These are phyloP conservation scores for Chrysolina americana DNA, from an alignment of 2,888 invertebrate genomes.

Conservation along the genomic window DNA sequence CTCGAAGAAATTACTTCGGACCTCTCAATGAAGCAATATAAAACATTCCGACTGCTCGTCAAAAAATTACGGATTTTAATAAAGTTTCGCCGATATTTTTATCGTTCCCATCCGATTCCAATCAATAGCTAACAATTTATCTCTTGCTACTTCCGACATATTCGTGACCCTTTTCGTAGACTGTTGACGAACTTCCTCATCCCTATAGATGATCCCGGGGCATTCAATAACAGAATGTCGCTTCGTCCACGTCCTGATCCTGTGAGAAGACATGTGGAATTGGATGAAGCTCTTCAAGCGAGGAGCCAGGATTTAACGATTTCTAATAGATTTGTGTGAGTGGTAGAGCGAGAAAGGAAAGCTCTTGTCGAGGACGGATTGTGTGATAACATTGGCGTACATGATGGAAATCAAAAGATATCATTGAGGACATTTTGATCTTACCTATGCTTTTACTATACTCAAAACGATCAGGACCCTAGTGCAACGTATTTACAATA, in stretches of 20 bases:
- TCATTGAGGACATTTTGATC: not conserved
- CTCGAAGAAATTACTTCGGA: constrained; percentile 7
- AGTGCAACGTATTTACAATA: no score
- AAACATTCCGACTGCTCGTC: constrained; percentile 14
- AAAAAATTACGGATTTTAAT: constrained; percentile 19
- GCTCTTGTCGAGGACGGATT: constrained; percentile 53
- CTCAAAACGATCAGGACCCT: no score
- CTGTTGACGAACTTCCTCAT: constrained; percentile 40
- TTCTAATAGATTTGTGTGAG: constrained; percentile 70
- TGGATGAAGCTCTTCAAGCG: constrained; percentile 65
- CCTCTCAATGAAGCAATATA: constrained; percentile 1
- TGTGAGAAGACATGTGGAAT: constrained; percentile 66
- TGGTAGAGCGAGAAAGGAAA: constrained; percentile 61
- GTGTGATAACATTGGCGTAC: constrained; percentile 21
- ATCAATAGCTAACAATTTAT: constrained; percentile 43
- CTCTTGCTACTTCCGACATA: constrained; percentile 32
- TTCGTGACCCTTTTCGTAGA: constrained; percentile 43
- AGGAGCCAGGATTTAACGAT: constrained; percentile 69
- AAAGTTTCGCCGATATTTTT: constrained; percentile 16
- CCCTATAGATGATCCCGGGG: constrained; percentile 52
- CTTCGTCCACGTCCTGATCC: constrained; percentile 63
- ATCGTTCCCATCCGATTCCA: constrained; percentile 32
- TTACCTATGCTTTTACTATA: not conserved
- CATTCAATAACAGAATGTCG: constrained; percentile 67
- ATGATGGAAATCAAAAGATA: not conserved